A percentile compares a stretch with the other conserved stretches of the same genome.
Evolutionary conservation across 2,113 vertebrate genomes (phyloP).

Genomic region (Guaruba guarouba): DNA sequence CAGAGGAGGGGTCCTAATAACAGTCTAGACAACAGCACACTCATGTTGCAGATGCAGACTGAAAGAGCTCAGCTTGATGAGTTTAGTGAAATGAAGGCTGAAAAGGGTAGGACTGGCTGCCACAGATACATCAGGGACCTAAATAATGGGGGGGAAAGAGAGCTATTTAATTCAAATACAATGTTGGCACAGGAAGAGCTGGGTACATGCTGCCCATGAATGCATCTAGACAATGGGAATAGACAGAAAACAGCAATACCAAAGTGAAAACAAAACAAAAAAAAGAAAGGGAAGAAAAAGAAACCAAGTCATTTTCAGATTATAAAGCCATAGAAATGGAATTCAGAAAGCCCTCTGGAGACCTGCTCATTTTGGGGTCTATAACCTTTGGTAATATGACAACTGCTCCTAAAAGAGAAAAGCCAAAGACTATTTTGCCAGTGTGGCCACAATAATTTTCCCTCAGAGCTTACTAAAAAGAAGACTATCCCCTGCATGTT

Average conservation of each 20-base stretch:
- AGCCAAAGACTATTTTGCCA: background rate
- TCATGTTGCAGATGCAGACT: background rate
- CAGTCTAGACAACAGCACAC: background rate
- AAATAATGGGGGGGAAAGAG: background rate
- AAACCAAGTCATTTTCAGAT: constrained; percentile 24
- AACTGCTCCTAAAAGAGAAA: background rate
- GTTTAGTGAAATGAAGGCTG: background rate
- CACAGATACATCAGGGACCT: background rate
- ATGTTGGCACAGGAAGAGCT: constrained; percentile 48
- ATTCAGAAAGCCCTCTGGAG: background rate
- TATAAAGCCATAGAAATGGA: constrained; percentile 22
- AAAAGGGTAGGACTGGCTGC: background rate
- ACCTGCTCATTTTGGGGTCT: background rate
- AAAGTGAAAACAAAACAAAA: background rate
- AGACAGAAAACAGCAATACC: constrained; percentile 2
- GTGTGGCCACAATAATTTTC: background rate
- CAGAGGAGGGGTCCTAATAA: background rate
- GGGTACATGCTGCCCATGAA: constrained; percentile 52
- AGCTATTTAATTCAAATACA: constrained; percentile 50
- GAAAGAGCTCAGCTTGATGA: background rate
- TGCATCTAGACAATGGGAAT: constrained; percentile 52
- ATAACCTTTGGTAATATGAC: background rate
- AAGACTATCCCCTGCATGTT: background rate
- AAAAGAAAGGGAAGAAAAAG: background rate
- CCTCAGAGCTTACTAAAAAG: background rate